Evolutionary conservation across 2,113 vertebrate genomes (phyloP), one percentile per base, ranked within the genome.

Genomic region (Puma concolor): DNA sequence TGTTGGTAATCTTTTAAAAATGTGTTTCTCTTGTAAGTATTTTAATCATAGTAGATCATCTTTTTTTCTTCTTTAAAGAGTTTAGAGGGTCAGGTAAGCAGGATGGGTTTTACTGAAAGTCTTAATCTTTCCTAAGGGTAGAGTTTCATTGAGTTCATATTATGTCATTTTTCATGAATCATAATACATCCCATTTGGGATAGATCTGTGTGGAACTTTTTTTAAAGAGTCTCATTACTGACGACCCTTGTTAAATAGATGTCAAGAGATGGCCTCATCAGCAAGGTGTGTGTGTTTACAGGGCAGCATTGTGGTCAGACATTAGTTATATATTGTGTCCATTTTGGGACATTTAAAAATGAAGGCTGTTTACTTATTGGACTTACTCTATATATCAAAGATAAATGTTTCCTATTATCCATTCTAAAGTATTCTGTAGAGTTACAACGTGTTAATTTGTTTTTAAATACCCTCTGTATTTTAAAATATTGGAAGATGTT

Each of bases 401-500:
- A 66, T 52, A 33, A 66, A 66, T 72, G 25, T 76, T 96, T 93
- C 38, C n/a, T 94, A 76, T 84, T 83, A 19, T 36, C 17, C 72
- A 52, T 90, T 96, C 60, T 91, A 17, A 93, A 95, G 23, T 72
- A 33, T 88, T 90, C 33, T 63, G 41, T 93, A 79, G 60, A 38
- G 44, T 83, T 93, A 77, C 8, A 76, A 38, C 15, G 63, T 57
- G 44, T 44, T 95, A 38, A 29, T 82, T 85, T 82, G 6, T 91
- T 66, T 96, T 91, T 85, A 92, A 72, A 29, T 90, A 72, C 60
- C 85, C 27, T 85, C 1, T 44, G 29, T 91, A 72, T 92, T 50
- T 97, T 64, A 74, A 89, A 91, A 82, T 95, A 71, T 95, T 96
- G 25, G n/a, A 54, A 81, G 84, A 66, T 31, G 64, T 38, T 96